These are phyloP conservation scores for Diplodus puntazzo DNA, from an alignment of 2,797 vertebrate species.

Conservation along the genomic window DNA sequence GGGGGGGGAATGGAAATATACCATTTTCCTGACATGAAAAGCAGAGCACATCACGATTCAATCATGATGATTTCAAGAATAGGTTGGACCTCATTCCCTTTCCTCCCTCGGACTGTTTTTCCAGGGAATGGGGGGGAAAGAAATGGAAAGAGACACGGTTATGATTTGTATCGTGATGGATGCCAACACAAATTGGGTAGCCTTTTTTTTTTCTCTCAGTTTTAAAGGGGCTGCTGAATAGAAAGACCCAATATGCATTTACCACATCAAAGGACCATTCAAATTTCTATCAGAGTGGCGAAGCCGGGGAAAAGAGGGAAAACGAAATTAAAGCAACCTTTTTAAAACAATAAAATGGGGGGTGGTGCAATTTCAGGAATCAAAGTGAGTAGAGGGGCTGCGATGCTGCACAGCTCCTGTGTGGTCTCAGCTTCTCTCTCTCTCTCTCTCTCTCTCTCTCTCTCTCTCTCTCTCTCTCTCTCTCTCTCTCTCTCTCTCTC, in stretches of 20 bases:
- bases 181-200: slow-evolving; percentile 77
- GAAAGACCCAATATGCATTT: slow-evolving; percentile 64
- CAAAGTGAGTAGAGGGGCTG: slow-evolving; percentile 59
- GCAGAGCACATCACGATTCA: slow-evolving; percentile 65
- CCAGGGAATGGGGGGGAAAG: slow-evolving; percentile 36
- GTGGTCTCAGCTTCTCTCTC: slow-evolving; percentile 69
- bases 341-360: slow-evolving; percentile 69
- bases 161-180: slow-evolving; percentile 68
- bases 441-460: slow-evolving; percentile 28
- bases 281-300: slow-evolving; percentile 52
- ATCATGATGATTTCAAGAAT: slow-evolving; percentile 67
- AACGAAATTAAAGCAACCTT: slow-evolving; percentile 52
- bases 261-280: slow-evolving; percentile 78
- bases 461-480: slow-evolving; percentile 40
- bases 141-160: slow-evolving; percentile 72
- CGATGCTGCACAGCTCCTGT: slow-evolving; percentile 70
- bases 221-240: slow-evolving; percentile 57
- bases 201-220: slow-evolving; percentile 53
- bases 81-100: slow-evolving; percentile 47
- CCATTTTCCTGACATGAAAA: slow-evolving; percentile 66
- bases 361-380: slow-evolving; percentile 47
- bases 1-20: slow-evolving; percentile 71
- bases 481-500: slow-evolving; percentile 40
- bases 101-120: slow-evolving; percentile 61
- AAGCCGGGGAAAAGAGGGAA: slow-evolving; percentile 18